A percentile compares a stretch with the other conserved stretches of the same genome.
These are phyloP conservation scores for Aulostomus chinensis DNA, from an alignment of 2,797 vertebrate species.

Conservation along the genomic window DNA sequence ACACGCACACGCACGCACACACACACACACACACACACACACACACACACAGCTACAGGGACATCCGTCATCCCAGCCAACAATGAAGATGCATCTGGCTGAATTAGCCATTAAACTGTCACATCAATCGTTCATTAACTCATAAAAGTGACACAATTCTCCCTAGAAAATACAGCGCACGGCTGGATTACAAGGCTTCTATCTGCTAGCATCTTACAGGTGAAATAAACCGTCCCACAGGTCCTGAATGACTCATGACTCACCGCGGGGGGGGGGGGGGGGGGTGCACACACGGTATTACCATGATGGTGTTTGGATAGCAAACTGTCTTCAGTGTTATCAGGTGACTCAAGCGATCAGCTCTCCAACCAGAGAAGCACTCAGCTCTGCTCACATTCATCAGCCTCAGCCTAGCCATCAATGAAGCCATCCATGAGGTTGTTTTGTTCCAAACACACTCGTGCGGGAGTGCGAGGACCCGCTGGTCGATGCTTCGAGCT, in stretches of 20 bases:
- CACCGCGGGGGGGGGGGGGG: too few relatives aligned
- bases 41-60: neutral
- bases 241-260: too few relatives aligned
- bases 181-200: constrained; percentile 13
- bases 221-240: constrained; percentile 21
- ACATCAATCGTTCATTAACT: constrained; percentile 68
- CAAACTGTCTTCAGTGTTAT: constrained; percentile 8
- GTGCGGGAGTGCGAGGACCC: too few relatives aligned
- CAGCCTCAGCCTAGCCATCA: too few relatives aligned
- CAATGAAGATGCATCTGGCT: constrained; percentile 55
- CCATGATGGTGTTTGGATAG: neutral
- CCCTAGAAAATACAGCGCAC: constrained; percentile 15
- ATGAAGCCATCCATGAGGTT: too few relatives aligned
- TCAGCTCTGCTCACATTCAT: neutral
- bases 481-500: too few relatives aligned
- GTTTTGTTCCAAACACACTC: too few relatives aligned
- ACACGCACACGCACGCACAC: too few relatives aligned
- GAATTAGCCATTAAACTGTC: too few relatives aligned
- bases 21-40: constrained; percentile 1
- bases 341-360: neutral
- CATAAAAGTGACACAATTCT: constrained; percentile 42
- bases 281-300: too few relatives aligned
- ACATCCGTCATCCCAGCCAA: constrained; percentile 18
- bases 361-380: neutral
- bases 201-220: constrained; percentile 32